Conservation (phyloP, 2,797 vertebrate genomes). For the Ptychobarbus kaznakovi region DNA sequence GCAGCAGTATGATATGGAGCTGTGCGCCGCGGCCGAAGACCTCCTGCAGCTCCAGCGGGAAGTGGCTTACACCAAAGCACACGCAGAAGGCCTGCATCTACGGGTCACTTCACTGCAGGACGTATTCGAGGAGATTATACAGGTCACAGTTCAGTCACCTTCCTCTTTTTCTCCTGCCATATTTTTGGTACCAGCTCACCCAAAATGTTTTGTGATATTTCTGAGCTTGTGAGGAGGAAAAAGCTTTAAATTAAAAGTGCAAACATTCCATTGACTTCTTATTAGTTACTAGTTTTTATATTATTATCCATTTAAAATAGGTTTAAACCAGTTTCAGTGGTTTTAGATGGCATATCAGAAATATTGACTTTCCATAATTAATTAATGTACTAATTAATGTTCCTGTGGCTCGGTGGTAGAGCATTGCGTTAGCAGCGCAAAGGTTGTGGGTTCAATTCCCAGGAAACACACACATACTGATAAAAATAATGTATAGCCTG, state of each 20-base stretch:
- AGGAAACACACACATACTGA: no score
- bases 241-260: not conserved
- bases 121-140: slow-evolving; percentile 56
- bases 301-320: not conserved
- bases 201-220: not conserved
- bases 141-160: slow-evolving; percentile 50
- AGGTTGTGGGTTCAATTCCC: no score
- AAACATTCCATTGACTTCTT: not conserved
- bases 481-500: no score
- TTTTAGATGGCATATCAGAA: not conserved
- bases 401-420: no score
- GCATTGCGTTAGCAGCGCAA: no score
- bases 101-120: slow-evolving; percentile 57
- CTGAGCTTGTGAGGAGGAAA: not conserved
- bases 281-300: not conserved
- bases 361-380: not conserved
- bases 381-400: not conserved
- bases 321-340: no score
- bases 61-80: slow-evolving; percentile 40
- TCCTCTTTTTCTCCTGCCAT: not conserved
- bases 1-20: slow-evolving; percentile 55
- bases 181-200: not conserved
- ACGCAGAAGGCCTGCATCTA: slow-evolving; percentile 49
- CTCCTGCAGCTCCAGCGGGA: slow-evolving; percentile 58
- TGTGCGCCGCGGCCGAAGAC: slow-evolving; percentile 52